These are phyloP conservation scores for Enteromius radiatus DNA, from an alignment of 2,797 vertebrate species.

Conservation along the genomic window DNA sequence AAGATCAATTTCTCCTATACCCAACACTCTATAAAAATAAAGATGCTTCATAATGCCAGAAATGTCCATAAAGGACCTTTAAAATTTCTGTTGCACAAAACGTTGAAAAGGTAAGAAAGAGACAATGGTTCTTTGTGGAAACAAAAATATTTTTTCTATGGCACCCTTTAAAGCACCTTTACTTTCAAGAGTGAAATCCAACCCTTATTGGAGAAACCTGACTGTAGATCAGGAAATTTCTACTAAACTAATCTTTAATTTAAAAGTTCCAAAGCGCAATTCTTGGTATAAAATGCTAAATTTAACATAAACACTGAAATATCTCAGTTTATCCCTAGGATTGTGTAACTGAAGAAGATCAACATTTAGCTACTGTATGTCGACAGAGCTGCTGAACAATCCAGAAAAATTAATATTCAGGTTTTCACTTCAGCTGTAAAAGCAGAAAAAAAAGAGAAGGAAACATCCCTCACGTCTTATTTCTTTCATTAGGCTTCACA, in stretches of 20 bases:
- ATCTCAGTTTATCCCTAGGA: conserved; percentile 35
- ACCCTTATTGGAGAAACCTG: neutral
- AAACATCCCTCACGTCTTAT: conserved; percentile 67
- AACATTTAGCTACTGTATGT: conserved; percentile 67
- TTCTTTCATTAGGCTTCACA: conserved; percentile 72
- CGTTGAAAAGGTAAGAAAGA: too few relatives aligned
- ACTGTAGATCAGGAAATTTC: too few relatives aligned
- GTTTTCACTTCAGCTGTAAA: conserved; percentile 64
- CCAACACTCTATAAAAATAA: too few relatives aligned
- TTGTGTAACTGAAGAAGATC: conserved; percentile 64
- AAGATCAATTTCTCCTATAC: neutral
- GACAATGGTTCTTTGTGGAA: too few relatives aligned
- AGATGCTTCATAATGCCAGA: too few relatives aligned
- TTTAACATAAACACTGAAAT: neutral
- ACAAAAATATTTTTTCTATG: too few relatives aligned
- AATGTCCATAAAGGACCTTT: too few relatives aligned
- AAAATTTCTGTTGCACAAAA: too few relatives aligned
- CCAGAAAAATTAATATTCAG: conserved; percentile 63
- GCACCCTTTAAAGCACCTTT: too few relatives aligned
- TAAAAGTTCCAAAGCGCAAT: neutral
- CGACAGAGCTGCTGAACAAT: conserved; percentile 35
- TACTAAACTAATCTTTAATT: too few relatives aligned
- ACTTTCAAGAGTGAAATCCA: neutral
- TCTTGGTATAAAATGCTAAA: too few relatives aligned
- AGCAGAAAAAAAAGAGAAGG: conserved; percentile 53